These are phyloP conservation scores for Sylvilagus floridanus DNA, from an alignment of 2,797 vertebrate genomes.

Conservation along the genomic window DNA sequence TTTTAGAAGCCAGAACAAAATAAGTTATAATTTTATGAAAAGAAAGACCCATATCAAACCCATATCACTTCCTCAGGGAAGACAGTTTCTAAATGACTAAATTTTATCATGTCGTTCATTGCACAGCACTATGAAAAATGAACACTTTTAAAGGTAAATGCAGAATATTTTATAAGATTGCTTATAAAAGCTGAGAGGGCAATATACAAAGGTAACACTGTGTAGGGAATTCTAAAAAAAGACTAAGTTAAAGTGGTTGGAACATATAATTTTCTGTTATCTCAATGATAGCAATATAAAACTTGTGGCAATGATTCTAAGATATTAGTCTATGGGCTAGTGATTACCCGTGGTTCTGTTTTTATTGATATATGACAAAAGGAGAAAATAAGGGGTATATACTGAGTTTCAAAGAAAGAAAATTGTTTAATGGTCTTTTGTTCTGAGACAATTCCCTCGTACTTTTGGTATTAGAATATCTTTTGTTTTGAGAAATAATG, in stretches of 20 bases:
- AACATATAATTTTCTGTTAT: neutral
- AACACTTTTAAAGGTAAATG: slow-evolving; percentile 9
- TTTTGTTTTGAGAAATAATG: neutral
- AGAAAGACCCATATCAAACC: neutral
- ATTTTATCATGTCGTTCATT: slow-evolving; percentile 20
- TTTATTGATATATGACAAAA: slow-evolving; percentile 9
- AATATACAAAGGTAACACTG: neutral
- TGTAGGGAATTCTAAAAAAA: neutral
- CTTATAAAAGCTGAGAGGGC: neutral
- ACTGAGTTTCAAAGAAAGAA: neutral
- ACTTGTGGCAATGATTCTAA: neutral
- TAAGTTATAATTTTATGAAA: neutral
- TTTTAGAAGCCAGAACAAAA: slow-evolving; percentile 30
- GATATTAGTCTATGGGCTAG: neutral
- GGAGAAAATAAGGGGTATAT: neutral
- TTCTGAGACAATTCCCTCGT: neutral
- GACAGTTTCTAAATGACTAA: neutral
- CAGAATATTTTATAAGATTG: neutral
- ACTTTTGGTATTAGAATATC: neutral
- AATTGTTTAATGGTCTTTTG: neutral
- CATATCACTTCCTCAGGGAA: neutral
- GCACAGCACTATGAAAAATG: neutral
- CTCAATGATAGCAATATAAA: slow-evolving; percentile 33
- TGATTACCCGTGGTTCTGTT: neutral
- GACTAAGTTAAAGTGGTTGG: neutral